Evolutionary conservation across 2,888 invertebrate species (phyloP).

Genomic region (Rhyacophila evoluta): DNA sequence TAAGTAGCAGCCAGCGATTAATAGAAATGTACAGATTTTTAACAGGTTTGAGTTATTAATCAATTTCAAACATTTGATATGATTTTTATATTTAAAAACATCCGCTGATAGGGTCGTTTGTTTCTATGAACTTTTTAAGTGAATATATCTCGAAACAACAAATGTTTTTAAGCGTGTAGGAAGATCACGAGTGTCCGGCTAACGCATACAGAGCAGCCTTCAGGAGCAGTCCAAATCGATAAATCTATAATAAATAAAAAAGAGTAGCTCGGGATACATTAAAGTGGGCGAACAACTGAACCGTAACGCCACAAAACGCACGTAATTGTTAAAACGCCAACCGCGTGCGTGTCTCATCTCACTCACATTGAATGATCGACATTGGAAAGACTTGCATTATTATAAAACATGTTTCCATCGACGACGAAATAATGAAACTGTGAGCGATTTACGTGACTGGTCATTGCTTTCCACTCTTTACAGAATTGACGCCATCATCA

Average conservation of each 20-base stretch:
- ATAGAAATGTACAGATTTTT: too few relatives aligned
- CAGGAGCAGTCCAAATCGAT: not conserved
- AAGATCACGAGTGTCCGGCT: not conserved
- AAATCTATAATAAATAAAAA: not conserved
- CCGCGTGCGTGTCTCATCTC: slow-evolving; percentile 22
- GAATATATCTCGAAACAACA: too few relatives aligned
- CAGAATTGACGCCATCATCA: not conserved
- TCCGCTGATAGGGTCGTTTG: too few relatives aligned
- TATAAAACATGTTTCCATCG: not conserved
- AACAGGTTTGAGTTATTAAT: too few relatives aligned
- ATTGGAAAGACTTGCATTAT: slow-evolving; percentile 4
- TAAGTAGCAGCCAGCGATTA: too few relatives aligned
- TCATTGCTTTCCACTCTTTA: not conserved
- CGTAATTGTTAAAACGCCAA: slow-evolving; percentile 13
- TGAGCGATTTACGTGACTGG: not conserved
- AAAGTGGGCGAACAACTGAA: slow-evolving; percentile 4
- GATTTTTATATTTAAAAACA: too few relatives aligned
- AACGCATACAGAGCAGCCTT: not conserved
- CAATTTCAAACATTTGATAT: too few relatives aligned
- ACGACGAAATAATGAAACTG: not conserved
- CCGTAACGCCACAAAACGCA: slow-evolving; percentile 7
- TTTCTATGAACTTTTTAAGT: too few relatives aligned
- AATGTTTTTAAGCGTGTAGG: too few relatives aligned
- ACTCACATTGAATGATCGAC: not conserved
- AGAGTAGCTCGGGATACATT: slow-evolving; percentile 1